Conservation (phyloP, 1,140 invertebrate genomes). For the Coelopa frigida region DNA sequence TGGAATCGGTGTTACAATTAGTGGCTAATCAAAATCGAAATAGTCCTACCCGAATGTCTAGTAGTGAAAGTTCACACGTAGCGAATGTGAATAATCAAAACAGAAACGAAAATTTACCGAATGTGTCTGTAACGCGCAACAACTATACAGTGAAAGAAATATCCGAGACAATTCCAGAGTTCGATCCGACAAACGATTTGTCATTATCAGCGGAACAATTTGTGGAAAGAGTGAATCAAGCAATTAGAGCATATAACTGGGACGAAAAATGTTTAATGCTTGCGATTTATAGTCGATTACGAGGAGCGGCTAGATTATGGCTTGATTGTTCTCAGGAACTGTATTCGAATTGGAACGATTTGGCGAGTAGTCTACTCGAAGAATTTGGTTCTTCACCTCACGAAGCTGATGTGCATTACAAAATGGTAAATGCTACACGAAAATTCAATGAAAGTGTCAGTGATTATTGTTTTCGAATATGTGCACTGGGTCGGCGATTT, state of each 20-base stretch:
- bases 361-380: too few species aligned
- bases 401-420: too few species aligned
- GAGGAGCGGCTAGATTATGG: conserved; percentile 8
- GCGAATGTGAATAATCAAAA: too few species aligned
- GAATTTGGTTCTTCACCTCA: too few species aligned
- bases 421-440: too few species aligned
- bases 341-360: background rate
- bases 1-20: too few species aligned
- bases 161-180: conserved; percentile 8
- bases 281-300: conserved; percentile 4
- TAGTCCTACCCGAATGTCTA: too few species aligned
- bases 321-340: background rate
- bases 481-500: conserved; percentile 3
- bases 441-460: conserved; percentile 2
- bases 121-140: too few species aligned
- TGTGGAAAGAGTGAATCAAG: conserved; percentile 3
- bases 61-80: too few species aligned
- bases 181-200: conserved; percentile 5
- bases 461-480: conserved; percentile 15
- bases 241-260: conserved; percentile 6
- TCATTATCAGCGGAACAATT: conserved; percentile 7
- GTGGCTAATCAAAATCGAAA: too few species aligned
- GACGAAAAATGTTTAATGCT: conserved; percentile 11
- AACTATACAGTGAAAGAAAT: background rate
- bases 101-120: too few species aligned